phyloP scores from a whole-genome alignment of 2,797 vertebrate species.

The Urosaurus nigricauda region DNA sequence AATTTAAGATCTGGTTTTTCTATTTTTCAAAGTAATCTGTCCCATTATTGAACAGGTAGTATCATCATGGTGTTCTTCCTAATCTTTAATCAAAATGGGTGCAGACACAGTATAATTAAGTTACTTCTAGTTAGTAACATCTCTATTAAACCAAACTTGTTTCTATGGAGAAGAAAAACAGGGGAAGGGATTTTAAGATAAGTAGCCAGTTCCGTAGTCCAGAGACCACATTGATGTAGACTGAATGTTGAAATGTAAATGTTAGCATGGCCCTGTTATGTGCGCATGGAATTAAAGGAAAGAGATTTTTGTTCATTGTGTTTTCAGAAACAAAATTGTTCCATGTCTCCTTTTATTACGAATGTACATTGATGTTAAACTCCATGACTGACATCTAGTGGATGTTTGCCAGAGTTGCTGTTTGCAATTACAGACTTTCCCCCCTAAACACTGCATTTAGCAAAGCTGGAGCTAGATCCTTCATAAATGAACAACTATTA shows the following conservation, averaged over 20 bases:
- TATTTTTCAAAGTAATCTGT: not conserved
- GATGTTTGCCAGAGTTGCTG: conserved; percentile 65
- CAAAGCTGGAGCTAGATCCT: not conserved
- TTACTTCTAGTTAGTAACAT: not conserved
- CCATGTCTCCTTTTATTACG: conserved; percentile 29
- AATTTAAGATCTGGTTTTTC: too few relatives aligned
- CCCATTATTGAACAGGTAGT: too few relatives aligned
- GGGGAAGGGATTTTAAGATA: not conserved
- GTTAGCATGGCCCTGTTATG: not conserved
- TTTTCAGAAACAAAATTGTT: conserved; percentile 39
- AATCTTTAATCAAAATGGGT: not conserved
- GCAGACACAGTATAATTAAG: not conserved
- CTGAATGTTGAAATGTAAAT: not conserved
- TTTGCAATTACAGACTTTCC: not conserved
- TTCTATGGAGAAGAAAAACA: not conserved
- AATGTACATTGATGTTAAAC: conserved; percentile 64
- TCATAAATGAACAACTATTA: not conserved
- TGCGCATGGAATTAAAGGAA: not conserved
- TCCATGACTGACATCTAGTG: conserved; percentile 76
- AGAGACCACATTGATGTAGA: not conserved
- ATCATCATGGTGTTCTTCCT: too few relatives aligned
- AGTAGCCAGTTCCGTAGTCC: not conserved
- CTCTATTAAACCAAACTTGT: not conserved
- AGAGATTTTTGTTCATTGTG: conserved; percentile 24
- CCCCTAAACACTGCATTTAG: not conserved